These are phyloP conservation scores for Cetonia aurata DNA, from an alignment of 2,888 invertebrate species.

Conservation along the genomic window DNA sequence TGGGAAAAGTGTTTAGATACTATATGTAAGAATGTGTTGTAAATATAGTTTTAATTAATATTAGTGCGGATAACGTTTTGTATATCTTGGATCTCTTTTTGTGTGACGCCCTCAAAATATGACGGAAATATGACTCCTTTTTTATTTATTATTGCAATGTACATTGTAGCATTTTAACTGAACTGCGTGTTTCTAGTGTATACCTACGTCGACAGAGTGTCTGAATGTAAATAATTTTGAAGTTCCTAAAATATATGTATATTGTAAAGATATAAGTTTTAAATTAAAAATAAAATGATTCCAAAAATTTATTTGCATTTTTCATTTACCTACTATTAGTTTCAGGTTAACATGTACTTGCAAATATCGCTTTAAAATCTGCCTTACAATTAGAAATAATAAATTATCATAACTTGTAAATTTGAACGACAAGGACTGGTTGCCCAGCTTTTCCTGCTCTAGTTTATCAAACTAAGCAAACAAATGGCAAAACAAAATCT, in stretches of 20 bases:
- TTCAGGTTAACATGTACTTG: too few species aligned
- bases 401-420: too few species aligned
- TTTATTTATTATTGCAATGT: constrained; percentile 35
- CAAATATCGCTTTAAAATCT: too few species aligned
- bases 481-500: too few species aligned
- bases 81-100: constrained; percentile 31
- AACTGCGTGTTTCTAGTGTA: constrained; percentile 19
- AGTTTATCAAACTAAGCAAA: too few species aligned
- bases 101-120: neutral
- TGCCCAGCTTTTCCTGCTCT: too few species aligned
- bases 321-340: neutral
- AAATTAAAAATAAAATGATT: constrained; percentile 44
- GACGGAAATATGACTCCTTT: constrained; percentile 2
- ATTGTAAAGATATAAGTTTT: constrained; percentile 49
- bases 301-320: neutral
- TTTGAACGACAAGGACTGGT: too few species aligned
- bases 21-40: constrained; percentile 1
- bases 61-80: constrained; percentile 8
- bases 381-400: too few species aligned
- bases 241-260: constrained; percentile 60
- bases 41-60: constrained; percentile 3
- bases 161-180: constrained; percentile 18
- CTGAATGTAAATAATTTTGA: constrained; percentile 50
- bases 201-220: constrained; percentile 26
- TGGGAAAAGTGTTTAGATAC: neutral